Evolutionary conservation across 2,797 vertebrate genomes (phyloP).

Genomic region (Muscicapa striata): DNA sequence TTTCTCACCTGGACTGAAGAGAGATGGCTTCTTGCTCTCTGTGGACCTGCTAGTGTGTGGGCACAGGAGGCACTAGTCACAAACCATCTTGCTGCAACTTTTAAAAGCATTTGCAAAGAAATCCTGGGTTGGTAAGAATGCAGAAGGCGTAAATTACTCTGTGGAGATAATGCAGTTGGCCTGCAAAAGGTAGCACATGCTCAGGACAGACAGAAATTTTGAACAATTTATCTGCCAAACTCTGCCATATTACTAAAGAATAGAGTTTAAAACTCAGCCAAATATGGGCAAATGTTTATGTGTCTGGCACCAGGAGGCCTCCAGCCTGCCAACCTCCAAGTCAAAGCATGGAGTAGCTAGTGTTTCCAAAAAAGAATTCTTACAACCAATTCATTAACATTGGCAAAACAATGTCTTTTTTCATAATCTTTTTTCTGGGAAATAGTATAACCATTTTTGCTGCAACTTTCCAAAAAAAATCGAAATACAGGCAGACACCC

Average conservation of each 20-base stretch:
- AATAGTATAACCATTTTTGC: constrained; percentile 39
- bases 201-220: constrained; percentile 27
- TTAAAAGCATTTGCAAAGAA: not conserved
- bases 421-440: constrained; percentile 67
- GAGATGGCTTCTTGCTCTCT: not conserved
- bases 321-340: constrained; percentile 49
- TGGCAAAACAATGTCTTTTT: constrained; percentile 63
- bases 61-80: not conserved
- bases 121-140: not conserved
- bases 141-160: not conserved
- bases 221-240: constrained; percentile 11
- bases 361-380: constrained; percentile 44
- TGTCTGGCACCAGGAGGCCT: constrained; percentile 25
- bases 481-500: constrained; percentile 45
- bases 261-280: constrained; percentile 18
- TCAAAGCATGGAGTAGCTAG: constrained; percentile 24
- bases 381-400: constrained; percentile 65
- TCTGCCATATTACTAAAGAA: constrained; percentile 37
- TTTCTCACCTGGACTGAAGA: not conserved
- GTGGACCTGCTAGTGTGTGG: not conserved
- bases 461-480: constrained; percentile 59
- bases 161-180: not conserved
- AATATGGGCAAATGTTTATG: constrained; percentile 59
- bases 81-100: not conserved
- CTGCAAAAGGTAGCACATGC: not conserved